Evolutionary conservation across 2,797 vertebrate genomes (phyloP).

Genomic region (Trachops cirrhosus): DNA sequence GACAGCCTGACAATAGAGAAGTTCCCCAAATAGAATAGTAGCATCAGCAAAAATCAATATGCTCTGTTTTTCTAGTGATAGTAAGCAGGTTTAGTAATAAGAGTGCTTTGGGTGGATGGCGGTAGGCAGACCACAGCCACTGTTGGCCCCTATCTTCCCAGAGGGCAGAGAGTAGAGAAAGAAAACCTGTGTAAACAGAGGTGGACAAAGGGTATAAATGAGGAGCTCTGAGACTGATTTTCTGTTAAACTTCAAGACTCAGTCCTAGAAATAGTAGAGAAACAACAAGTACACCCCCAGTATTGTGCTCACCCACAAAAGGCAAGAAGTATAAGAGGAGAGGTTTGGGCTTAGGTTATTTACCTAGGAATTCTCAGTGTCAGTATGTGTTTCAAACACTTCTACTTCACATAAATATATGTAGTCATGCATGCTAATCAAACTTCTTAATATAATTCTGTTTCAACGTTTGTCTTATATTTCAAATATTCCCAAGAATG

Average conservation of each 20-base stretch:
- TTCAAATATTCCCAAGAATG: not conserved
- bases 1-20: not conserved
- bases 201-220: not conserved
- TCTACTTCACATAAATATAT: not conserved
- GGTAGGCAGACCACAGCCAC: not conserved
- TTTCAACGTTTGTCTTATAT: not conserved
- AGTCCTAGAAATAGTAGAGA: not conserved
- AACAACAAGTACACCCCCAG: not conserved
- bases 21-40: not conserved
- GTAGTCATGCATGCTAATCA: not conserved
- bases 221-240: not conserved
- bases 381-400: not conserved
- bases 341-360: not conserved
- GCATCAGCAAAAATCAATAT: not conserved
- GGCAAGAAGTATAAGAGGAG: not conserved
- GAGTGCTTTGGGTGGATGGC: not conserved
- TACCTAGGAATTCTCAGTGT: not conserved
- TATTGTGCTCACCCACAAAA: not conserved
- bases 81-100: not conserved
- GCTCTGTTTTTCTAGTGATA: not conserved
- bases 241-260: not conserved
- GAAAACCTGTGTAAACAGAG: not conserved
- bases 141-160: not conserved
- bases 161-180: not conserved
- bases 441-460: not conserved